Conservation (phyloP, 2,888 invertebrate genomes). For the Aspidiotus rigidus region DNA sequence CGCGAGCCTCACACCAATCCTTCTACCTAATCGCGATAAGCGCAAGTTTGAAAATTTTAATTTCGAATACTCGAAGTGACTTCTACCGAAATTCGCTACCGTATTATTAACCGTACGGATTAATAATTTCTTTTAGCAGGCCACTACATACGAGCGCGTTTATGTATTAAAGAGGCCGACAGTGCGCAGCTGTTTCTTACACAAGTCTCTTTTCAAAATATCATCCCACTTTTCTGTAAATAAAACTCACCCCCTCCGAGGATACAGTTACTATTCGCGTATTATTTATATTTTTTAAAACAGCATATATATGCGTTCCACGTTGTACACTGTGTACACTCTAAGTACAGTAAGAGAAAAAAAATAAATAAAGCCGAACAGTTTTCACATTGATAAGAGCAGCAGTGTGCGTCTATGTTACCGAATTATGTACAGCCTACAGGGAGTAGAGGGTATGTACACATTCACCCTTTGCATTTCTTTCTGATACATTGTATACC, state of each 20-base stretch:
- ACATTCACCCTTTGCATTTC: slow-evolving; percentile 24
- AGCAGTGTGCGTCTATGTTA: slow-evolving; percentile 4
- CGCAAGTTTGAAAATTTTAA: not conserved
- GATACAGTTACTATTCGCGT: slow-evolving; percentile 25
- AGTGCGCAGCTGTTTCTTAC: slow-evolving; percentile 24
- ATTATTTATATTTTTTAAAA: slow-evolving; percentile 5
- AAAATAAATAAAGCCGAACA: slow-evolving; percentile 15
- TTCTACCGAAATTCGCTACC: slow-evolving; percentile 2
- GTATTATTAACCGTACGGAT: slow-evolving; percentile 13
- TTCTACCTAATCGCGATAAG: no score
- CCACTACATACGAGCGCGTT: not conserved
- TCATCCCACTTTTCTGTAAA: slow-evolving; percentile 27
- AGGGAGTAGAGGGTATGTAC: slow-evolving; percentile 8
- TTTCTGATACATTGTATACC: slow-evolving; percentile 10
- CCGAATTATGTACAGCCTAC: slow-evolving; percentile 5
- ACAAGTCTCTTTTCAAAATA: slow-evolving; percentile 14
- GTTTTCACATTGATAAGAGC: not conserved
- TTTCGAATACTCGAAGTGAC: not conserved
- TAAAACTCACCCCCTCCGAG: slow-evolving; percentile 30
- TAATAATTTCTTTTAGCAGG: slow-evolving; percentile 4
- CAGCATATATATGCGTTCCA: no score
- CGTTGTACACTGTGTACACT: no score
- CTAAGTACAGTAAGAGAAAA: slow-evolving; percentile 15
- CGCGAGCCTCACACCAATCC: no score
- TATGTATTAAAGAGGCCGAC: slow-evolving; percentile 6